Percentiles rank a stretch among this genome's conserved stretches.
Conservation (phyloP, 2,888 invertebrate genomes). For the Noctuana brunneofusca region DNA sequence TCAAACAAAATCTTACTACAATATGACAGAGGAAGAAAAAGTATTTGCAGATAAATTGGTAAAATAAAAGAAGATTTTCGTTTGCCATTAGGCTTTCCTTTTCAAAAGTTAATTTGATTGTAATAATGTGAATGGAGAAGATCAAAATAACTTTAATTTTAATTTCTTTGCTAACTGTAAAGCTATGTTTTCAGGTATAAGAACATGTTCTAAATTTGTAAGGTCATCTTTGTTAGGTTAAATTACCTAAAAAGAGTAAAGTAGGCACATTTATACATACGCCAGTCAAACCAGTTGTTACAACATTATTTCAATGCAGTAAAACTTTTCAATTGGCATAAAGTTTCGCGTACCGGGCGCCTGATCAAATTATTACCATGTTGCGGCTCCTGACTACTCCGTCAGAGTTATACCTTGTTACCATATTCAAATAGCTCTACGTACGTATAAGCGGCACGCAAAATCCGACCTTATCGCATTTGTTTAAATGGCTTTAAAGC, state of each 20-base stretch:
- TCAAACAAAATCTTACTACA: background rate
- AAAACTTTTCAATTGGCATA: constrained; percentile 75
- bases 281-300: constrained; percentile 54
- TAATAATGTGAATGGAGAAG: too few relatives aligned
- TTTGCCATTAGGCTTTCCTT: too few relatives aligned
- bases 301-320: constrained; percentile 64
- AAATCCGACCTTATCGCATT: constrained; percentile 40
- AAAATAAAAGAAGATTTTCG: too few relatives aligned
- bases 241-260: too few relatives aligned
- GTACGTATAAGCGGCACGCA: constrained; percentile 35
- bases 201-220: too few relatives aligned
- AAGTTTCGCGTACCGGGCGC: constrained; percentile 66
- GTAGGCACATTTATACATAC: constrained; percentile 28
- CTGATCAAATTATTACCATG: constrained; percentile 80
- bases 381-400: constrained; percentile 64
- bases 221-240: too few relatives aligned
- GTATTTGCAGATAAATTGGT: background rate
- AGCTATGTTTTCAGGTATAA: too few relatives aligned
- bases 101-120: too few relatives aligned
- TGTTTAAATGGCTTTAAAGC: constrained; percentile 28
- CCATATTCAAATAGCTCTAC: constrained; percentile 51
- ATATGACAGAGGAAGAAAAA: background rate
- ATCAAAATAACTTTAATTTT: too few relatives aligned
- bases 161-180: too few relatives aligned
- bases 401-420: constrained; percentile 50